phyloP scores from a whole-genome alignment of 2,888 invertebrate species.

The Melikaiella ostensackeni region DNA sequence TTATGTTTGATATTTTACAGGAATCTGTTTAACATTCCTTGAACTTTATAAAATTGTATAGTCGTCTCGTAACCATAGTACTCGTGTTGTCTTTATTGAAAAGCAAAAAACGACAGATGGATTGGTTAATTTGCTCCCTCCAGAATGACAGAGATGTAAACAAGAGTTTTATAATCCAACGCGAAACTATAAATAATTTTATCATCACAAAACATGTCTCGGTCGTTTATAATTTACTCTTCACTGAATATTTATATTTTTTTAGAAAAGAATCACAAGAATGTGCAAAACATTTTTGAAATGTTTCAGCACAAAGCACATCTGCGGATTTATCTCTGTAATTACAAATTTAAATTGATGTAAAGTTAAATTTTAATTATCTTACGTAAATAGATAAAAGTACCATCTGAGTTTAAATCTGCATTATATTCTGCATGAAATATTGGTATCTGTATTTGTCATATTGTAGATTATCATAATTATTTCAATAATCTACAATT shows the following conservation, averaged over 20 bases:
- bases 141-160: neutral
- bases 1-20: neutral
- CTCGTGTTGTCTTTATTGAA: neutral
- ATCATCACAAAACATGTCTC: neutral
- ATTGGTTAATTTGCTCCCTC: neutral
- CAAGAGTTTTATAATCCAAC: neutral
- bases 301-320: too few species aligned
- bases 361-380: too few species aligned
- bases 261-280: too few species aligned
- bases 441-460: too few species aligned
- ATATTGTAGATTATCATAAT: too few species aligned
- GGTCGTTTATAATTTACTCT: neutral
- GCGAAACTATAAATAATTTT: conserved; percentile 5
- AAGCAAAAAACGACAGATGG: neutral
- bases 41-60: conserved; percentile 1
- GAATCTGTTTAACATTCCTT: neutral
- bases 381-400: too few species aligned
- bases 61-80: neutral
- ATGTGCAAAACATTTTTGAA: too few species aligned
- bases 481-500: too few species aligned
- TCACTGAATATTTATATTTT: neutral
- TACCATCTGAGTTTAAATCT: too few species aligned
- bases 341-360: too few species aligned
- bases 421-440: too few species aligned
- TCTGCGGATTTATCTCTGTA: too few species aligned